phyloP scores from a whole-genome alignment of 2,113 vertebrate species.

The Tursiops truncatus region DNA sequence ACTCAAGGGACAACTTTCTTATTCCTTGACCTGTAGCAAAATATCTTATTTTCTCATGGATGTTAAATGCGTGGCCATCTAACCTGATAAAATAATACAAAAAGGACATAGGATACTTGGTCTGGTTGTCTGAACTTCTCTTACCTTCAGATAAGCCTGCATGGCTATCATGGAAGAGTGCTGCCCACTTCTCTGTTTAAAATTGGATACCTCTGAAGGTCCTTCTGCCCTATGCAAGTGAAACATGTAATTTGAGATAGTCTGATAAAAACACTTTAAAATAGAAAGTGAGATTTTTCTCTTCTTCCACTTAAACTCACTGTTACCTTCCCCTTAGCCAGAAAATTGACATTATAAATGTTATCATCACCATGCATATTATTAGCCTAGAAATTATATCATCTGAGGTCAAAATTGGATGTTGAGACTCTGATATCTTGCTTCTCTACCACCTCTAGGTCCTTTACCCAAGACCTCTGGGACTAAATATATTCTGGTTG shows the following conservation, averaged over 20 bases:
- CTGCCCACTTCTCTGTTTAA: background rate
- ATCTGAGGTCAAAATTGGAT: background rate
- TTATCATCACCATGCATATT: background rate
- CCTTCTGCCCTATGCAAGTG: background rate
- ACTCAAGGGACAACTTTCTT: background rate
- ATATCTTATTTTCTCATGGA: background rate
- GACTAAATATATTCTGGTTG: slow-evolving; percentile 37
- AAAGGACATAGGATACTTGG: background rate
- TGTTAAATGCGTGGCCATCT: background rate
- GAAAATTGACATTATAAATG: slow-evolving; percentile 37
- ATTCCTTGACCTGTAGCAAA: background rate
- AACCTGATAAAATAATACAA: background rate
- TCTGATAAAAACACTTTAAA: slow-evolving; percentile 17
- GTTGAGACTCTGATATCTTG: background rate
- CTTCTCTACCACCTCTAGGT: background rate
- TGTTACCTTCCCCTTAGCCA: background rate
- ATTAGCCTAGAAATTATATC: background rate
- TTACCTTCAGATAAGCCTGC: background rate
- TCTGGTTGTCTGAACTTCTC: background rate
- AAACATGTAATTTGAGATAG: slow-evolving; percentile 31
- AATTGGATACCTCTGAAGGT: background rate
- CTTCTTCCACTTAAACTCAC: slow-evolving; percentile 16
- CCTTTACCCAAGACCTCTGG: background rate
- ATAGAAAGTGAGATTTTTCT: slow-evolving; percentile 36
- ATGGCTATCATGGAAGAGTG: background rate